These are phyloP conservation scores for Bothrops jararaca DNA, from an alignment of 2,113 vertebrate species.

Conservation along the genomic window DNA sequence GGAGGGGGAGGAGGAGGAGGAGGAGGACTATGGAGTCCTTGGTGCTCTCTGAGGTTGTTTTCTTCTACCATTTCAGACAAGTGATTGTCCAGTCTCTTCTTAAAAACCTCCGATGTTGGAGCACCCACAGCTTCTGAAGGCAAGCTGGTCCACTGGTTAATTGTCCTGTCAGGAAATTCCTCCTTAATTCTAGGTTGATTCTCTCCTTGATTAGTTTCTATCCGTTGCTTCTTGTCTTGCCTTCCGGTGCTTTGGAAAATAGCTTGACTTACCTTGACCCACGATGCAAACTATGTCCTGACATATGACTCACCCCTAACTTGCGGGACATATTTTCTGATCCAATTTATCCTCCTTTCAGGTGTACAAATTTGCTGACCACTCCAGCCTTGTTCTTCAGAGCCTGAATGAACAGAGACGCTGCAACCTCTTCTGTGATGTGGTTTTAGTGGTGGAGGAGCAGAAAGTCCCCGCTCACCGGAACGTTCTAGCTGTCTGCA, in stretches of 20 bases:
- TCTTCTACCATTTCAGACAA: background rate
- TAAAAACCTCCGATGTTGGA: background rate
- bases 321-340: background rate
- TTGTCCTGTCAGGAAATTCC: background rate
- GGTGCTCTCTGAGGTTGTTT: too few species aligned
- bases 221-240: background rate
- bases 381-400: constrained; percentile 77
- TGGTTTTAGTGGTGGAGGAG: constrained; percentile 84
- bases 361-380: constrained; percentile 83
- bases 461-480: constrained; percentile 83
- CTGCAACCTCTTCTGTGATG: constrained; percentile 83
- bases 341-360: constrained; percentile 42
- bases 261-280: background rate
- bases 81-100: background rate
- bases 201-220: background rate
- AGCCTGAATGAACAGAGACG: constrained; percentile 88
- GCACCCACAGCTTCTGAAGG: background rate
- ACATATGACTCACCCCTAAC: background rate
- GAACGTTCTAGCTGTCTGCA: constrained; percentile 87
- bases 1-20: too few species aligned
- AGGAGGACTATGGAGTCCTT: too few species aligned
- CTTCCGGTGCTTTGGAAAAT: background rate
- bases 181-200: too few species aligned
- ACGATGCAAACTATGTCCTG: too few species aligned
- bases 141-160: background rate